phyloP scores from a whole-genome alignment of 2,797 vertebrate species.

The Amniataba percoides region DNA sequence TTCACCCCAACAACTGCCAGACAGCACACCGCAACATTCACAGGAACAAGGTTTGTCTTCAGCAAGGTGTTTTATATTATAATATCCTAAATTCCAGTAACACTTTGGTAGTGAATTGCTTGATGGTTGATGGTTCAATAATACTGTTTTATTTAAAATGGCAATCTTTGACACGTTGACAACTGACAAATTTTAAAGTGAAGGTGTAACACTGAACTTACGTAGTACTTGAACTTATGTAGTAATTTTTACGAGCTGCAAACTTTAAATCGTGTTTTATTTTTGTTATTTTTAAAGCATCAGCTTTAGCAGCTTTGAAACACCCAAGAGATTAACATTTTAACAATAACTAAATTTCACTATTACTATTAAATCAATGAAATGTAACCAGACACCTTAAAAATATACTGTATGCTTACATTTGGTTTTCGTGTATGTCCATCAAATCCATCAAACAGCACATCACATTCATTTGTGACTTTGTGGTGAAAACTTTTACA shows the following conservation, averaged over 20 bases:
- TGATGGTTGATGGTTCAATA: background rate
- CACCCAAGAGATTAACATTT: background rate
- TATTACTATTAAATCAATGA: background rate
- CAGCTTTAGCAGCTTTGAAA: no score
- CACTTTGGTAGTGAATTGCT: background rate
- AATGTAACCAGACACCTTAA: background rate
- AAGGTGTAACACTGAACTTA: background rate
- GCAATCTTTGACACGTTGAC: no score
- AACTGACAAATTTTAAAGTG: background rate
- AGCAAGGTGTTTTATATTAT: background rate
- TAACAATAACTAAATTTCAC: no score
- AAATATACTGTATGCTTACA: background rate
- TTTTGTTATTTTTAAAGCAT: background rate
- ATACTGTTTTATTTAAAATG: background rate
- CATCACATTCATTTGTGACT: background rate
- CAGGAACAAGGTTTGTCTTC: constrained; percentile 16
- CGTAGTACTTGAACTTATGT: background rate
- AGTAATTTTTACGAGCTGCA: background rate
- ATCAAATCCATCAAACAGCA: background rate
- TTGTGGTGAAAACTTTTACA: background rate
- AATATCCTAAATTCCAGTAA: background rate
- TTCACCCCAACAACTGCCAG: constrained; percentile 1
- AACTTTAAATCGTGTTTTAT: background rate
- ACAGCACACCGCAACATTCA: constrained; percentile 9
- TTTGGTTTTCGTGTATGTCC: background rate